phyloP scores from a whole-genome alignment of 2,888 invertebrate genomes.

The Cataglyphis albicans region DNA sequence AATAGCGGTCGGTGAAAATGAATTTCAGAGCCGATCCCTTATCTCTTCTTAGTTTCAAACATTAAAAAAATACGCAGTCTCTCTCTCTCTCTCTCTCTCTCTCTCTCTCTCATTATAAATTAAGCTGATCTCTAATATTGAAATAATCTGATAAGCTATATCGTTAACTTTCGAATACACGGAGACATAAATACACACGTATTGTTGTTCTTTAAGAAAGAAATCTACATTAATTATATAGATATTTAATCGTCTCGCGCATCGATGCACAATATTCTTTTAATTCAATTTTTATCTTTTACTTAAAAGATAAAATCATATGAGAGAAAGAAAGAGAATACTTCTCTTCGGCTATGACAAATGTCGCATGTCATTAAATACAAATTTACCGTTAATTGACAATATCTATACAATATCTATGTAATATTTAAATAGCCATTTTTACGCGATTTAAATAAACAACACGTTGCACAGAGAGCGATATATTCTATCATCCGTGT shows the following conservation, averaged over 20 bases:
- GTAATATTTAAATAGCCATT: neutral
- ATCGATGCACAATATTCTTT: neutral
- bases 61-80: neutral
- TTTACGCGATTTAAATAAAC: neutral
- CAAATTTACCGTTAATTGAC: neutral
- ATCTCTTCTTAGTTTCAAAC: neutral
- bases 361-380: neutral
- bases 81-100: too few species aligned
- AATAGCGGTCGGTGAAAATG: slow-evolving; percentile 5
- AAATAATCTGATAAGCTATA: neutral
- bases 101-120: neutral
- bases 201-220: neutral
- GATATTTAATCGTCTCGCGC: neutral
- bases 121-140: neutral
- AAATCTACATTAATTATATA: neutral
- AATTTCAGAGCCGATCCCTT: neutral
- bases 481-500: neutral
- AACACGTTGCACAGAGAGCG: neutral
- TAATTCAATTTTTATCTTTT: neutral
- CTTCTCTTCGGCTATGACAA: neutral
- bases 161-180: neutral
- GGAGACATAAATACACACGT: neutral
- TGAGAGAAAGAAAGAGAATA: neutral
- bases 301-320: neutral
- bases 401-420: neutral